Base-by-base conservation (phyloP, 92 coral and sea anemone genomes). In the Umimayanthus kanabou region DNA sequence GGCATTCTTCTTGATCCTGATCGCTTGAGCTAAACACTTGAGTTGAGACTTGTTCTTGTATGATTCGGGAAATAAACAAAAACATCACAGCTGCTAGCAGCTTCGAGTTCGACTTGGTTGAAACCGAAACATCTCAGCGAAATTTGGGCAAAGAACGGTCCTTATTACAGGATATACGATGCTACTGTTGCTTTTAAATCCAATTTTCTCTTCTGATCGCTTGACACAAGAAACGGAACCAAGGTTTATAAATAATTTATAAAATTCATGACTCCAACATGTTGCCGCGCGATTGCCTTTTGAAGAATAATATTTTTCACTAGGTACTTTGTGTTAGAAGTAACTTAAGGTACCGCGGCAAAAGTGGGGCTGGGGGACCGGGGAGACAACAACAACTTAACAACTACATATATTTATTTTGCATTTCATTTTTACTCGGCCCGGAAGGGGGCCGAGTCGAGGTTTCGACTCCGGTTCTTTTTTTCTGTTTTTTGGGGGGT, bases 211-310 rank as follows among this genome's bases (percentile, higher is more conserved):
- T 20, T 65, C 85, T 81, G 73, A 43, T 40, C 76, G 76, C 26
- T 81, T 70, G 50, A 64, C 23, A 22, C 49, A 39, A n/a, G 85
- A 16, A 69, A 65, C 64, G 29, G 64, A 47, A 78, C 10, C 0
- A 10, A 65, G n/a, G 22, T 18, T 39, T 22, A 88, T 91, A 65
- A 91, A 91, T 91, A 91, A 91, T 91, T 85, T 42, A 91, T 91
- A 82, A 85, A 73, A 84, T 47, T 47, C 50, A 47, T 81, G 66
- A 85, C 79, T 70, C 76, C 79, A 71, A 43, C 18, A 28, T 43
- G 43, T 61, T 65, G 18, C 84, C 65, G 55, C 77, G 37, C 25
- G 49, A 20, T 22, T 22, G 18, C 49, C 33, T 65, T 39, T 81
- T 39, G 26, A 65, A 64, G 72, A 42, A 61, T 11, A n/a, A 7